A percentile compares a stretch with the other conserved stretches of the same genome.
Conservation (phyloP, 2,888 invertebrate species). For the Spilosoma lubricipeda region DNA sequence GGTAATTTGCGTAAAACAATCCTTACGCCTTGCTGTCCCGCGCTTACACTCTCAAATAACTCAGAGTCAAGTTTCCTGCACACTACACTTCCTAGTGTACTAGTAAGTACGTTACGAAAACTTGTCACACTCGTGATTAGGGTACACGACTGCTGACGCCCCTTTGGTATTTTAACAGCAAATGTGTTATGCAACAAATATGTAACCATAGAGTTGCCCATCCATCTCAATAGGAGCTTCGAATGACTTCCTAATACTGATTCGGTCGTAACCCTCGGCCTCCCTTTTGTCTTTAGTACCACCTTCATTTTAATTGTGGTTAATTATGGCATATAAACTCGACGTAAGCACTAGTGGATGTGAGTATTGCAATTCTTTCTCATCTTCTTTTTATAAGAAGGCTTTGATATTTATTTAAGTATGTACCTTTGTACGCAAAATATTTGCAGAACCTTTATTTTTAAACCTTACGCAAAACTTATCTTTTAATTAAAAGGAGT, state of each 20-base stretch:
- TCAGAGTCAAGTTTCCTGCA: slow-evolving; percentile 51
- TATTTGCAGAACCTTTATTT: not conserved
- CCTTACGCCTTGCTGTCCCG: slow-evolving; percentile 10
- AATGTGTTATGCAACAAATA: slow-evolving; percentile 10
- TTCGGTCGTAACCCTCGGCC: not conserved
- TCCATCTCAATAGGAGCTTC: not conserved
- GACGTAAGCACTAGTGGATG: not conserved
- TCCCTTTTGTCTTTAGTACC: not conserved
- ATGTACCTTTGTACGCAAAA: not conserved
- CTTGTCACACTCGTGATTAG: slow-evolving; percentile 49
- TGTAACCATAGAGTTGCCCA: not conserved
- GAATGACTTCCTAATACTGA: not conserved
- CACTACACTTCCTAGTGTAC: slow-evolving; percentile 53
- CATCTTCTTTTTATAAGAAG: not conserved
- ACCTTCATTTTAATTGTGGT: not conserved
- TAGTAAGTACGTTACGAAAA: slow-evolving; percentile 36
- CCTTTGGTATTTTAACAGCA: slow-evolving; percentile 16
- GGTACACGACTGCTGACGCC: slow-evolving; percentile 20
- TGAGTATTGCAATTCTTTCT: not conserved
- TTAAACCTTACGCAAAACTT: not conserved
- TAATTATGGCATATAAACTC: not conserved
- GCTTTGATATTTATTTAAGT: too few relatives aligned
- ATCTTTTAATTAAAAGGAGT: too few relatives aligned
- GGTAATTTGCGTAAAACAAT: not conserved
- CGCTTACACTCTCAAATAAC: slow-evolving; percentile 24